phyloP scores from a whole-genome alignment of 2,797 vertebrate genomes.

The Salmo trutta region DNA sequence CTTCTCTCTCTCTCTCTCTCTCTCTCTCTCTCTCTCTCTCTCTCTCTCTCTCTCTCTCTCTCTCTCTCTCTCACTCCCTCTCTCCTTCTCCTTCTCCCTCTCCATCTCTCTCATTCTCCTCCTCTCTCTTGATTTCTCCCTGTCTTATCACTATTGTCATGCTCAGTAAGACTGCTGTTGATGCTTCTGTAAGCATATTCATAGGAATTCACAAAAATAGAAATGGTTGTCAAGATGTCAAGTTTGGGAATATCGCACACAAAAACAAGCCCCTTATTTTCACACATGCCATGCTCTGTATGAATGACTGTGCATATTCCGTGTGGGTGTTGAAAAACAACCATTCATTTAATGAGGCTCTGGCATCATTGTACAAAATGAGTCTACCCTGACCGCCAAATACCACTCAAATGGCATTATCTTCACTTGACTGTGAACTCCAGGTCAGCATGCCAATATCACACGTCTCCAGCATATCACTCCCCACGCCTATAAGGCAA shows the following conservation, averaged over 20 bases:
- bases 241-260: conserved; percentile 22
- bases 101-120: background rate
- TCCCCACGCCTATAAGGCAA: background rate
- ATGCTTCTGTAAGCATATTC: conserved; percentile 12
- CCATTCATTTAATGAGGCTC: conserved; percentile 21
- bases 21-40: background rate
- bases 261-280: conserved; percentile 11
- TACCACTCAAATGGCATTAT: background rate
- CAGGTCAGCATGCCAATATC: background rate
- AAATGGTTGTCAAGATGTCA: conserved; percentile 21
- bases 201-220: conserved; percentile 17
- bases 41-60: background rate
- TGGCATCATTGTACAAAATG: background rate
- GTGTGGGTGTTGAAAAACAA: conserved; percentile 12
- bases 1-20: too few species aligned
- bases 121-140: background rate
- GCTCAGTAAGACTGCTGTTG: background rate
- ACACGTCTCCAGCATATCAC: background rate
- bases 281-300: background rate
- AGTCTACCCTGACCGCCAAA: conserved; percentile 17
- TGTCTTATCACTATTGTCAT: background rate
- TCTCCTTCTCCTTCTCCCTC: background rate
- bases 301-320: background rate
- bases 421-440: background rate
- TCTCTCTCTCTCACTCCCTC: too few species aligned